phyloP scores from a whole-genome alignment of 2,888 invertebrate genomes.

The Erannis defoliaria region DNA sequence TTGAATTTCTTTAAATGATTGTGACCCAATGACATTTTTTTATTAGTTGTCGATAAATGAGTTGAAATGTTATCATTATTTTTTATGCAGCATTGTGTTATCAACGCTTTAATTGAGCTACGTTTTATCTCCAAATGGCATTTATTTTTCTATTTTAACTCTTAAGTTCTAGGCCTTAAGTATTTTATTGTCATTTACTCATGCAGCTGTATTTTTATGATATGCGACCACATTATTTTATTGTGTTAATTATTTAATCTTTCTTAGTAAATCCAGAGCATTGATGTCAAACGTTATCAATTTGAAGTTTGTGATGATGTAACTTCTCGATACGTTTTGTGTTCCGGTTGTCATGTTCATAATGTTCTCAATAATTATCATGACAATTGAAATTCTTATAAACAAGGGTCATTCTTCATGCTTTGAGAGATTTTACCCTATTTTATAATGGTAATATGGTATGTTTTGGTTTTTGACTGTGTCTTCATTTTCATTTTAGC shows the following conservation, averaged over 20 bases:
- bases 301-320: conserved; percentile 20
- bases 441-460: conserved; percentile 9
- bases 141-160: conserved; percentile 70
- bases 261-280: conserved; percentile 30
- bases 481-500: conserved; percentile 46
- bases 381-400: not conserved
- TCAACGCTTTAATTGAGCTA: conserved; percentile 51
- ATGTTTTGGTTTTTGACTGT: conserved; percentile 24
- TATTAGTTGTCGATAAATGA: conserved; percentile 57
- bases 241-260: conserved; percentile 30
- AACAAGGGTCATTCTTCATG: not conserved
- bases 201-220: conserved; percentile 36
- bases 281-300: conserved; percentile 18
- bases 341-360: conserved; percentile 19
- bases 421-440: not conserved
- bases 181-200: conserved; percentile 39
- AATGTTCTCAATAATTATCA: conserved; percentile 1
- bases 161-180: conserved; percentile 54
- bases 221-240: conserved; percentile 34
- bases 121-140: conserved; percentile 60
- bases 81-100: conserved; percentile 62
- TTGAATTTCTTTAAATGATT: conserved; percentile 54
- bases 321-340: conserved; percentile 5
- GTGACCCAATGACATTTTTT: conserved; percentile 62
- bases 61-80: conserved; percentile 64